Percentiles rank a stretch among this genome's conserved stretches.
phyloP scores from a whole-genome alignment of 2,888 invertebrate genomes.

The Cheilosia vernalis region DNA sequence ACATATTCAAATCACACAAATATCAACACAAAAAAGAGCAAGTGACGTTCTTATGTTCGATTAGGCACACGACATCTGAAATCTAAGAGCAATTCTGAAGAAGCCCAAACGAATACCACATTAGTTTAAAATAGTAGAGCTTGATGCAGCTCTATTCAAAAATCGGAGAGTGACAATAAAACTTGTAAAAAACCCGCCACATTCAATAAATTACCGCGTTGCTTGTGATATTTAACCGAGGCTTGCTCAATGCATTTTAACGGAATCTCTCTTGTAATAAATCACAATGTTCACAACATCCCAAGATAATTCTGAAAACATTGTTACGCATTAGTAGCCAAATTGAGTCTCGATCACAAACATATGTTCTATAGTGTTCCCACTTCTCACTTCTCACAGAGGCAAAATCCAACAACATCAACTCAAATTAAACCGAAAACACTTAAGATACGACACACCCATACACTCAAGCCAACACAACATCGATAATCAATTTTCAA shows the following conservation, averaged over 20 bases:
- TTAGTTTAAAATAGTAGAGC: no score
- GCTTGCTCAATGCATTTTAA: neutral
- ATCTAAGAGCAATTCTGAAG: no score
- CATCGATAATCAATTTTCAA: conserved; percentile 50
- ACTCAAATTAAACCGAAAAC: conserved; percentile 23
- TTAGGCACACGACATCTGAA: no score
- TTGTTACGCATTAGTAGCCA: neutral
- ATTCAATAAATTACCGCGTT: no score
- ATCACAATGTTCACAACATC: neutral
- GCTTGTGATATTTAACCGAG: no score
- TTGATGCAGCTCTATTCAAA: no score
- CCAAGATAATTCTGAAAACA: neutral
- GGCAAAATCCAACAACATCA: neutral
- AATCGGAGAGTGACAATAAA: no score
- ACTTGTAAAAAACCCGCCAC: no score
- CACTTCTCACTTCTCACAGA: neutral
- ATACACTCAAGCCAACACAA: neutral
- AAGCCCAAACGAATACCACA: no score
- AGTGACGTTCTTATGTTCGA: no score
- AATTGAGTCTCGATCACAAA: conserved; percentile 38
- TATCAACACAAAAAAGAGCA: no score
- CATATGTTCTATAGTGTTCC: conserved; percentile 7
- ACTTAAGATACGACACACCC: conserved; percentile 21
- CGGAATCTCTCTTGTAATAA: neutral
- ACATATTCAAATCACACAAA: no score